Conservation (phyloP, 2,113 vertebrate species). For the Muntiacus reevesi region DNA sequence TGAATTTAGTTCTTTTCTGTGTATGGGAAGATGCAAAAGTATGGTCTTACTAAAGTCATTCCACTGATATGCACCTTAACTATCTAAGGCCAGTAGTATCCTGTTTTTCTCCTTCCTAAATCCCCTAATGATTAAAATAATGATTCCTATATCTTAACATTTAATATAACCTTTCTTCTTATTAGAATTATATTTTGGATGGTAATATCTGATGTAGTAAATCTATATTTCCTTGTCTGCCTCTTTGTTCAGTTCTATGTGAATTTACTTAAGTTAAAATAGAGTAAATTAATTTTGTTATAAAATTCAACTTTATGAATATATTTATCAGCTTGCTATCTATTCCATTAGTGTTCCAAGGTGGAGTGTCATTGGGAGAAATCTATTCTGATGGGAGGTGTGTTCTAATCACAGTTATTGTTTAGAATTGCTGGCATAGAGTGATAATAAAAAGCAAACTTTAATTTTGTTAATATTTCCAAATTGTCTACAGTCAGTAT, state of each 20-base stretch:
- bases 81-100: not conserved
- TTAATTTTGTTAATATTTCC: not conserved
- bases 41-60: not conserved
- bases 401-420: not conserved
- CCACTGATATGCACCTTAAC: not conserved
- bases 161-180: not conserved
- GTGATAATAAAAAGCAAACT: not conserved
- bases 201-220: not conserved
- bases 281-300: not conserved
- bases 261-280: not conserved
- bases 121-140: not conserved
- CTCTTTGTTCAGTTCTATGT: not conserved
- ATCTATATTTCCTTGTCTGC: not conserved
- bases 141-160: not conserved
- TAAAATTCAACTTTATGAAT: not conserved
- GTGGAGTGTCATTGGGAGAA: not conserved
- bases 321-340: not conserved
- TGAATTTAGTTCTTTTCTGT: not conserved
- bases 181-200: not conserved
- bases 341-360: not conserved
- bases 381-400: not conserved
- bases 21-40: not conserved
- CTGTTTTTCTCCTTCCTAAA: not conserved
- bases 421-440: not conserved
- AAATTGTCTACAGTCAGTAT: not conserved